phyloP scores from a whole-genome alignment of 1,140 invertebrate species.

The Meloidogyne floridensis region DNA sequence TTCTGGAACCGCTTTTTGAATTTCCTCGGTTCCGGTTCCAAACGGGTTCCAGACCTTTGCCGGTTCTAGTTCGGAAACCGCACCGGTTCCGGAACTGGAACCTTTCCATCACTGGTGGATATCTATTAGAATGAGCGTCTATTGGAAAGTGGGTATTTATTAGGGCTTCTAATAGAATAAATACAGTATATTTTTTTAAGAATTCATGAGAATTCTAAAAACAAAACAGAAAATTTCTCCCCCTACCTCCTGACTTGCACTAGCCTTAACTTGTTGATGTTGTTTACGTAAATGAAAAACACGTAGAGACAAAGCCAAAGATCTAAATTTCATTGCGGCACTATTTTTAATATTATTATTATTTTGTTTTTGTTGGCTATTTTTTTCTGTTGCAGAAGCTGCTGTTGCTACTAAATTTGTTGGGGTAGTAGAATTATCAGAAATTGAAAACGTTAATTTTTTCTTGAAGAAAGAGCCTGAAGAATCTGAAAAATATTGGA shows the following conservation, averaged over 20 bases:
- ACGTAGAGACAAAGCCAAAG: slow-evolving; percentile 46
- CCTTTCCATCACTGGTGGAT: too few species aligned
- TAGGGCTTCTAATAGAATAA: too few species aligned
- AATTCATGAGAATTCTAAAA: too few species aligned
- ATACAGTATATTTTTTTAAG: too few species aligned
- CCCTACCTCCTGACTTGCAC: neutral
- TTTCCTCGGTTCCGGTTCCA: too few species aligned
- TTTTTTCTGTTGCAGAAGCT: neutral
- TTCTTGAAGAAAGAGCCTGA: neutral
- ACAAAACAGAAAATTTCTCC: neutral
- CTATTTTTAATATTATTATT: slow-evolving; percentile 3
- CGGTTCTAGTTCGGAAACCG: too few species aligned
- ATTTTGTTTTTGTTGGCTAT: neutral
- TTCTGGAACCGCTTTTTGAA: too few species aligned
- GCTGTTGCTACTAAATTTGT: neutral
- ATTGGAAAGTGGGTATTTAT: too few species aligned
- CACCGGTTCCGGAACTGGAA: too few species aligned
- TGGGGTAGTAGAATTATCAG: neutral
- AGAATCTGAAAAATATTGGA: too few species aligned
- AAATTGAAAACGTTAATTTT: neutral
- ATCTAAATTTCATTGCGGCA: slow-evolving; percentile 51
- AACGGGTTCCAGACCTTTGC: too few species aligned
- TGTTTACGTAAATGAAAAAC: slow-evolving; percentile 47
- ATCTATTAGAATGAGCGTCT: too few species aligned
- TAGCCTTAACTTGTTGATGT: slow-evolving; percentile 24